phyloP scores from a whole-genome alignment of 2,888 invertebrate species.

The Punctoribates punctum region DNA sequence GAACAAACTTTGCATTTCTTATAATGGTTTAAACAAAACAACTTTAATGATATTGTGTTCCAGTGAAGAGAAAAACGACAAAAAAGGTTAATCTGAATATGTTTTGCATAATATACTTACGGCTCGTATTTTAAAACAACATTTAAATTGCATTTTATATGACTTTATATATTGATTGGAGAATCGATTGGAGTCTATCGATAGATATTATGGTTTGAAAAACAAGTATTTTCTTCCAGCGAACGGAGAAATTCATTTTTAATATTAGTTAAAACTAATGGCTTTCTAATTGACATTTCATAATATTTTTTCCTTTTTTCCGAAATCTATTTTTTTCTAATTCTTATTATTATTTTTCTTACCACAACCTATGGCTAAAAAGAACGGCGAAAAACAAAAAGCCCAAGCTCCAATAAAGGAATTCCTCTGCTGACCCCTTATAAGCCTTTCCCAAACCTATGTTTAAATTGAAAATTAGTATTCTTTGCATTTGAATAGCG shows the following conservation, averaged over 20 bases:
- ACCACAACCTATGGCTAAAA: not conserved
- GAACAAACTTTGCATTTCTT: no score
- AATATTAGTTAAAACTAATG: not conserved
- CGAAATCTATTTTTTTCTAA: not conserved
- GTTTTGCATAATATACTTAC: not conserved
- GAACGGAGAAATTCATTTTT: not conserved
- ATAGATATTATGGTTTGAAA: no score
- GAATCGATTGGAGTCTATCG: not conserved
- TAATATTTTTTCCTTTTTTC: not conserved
- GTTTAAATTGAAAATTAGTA: not conserved
- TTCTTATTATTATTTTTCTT: no score
- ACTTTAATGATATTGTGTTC: not conserved
- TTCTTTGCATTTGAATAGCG: no score
- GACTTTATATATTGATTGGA: not conserved
- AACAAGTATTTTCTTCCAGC: not conserved
- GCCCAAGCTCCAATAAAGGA: not conserved
- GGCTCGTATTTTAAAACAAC: not conserved
- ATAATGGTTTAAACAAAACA: no score
- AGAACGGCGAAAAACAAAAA: not conserved
- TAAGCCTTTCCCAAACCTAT: not conserved
- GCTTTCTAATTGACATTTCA: conserved; percentile 28
- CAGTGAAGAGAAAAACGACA: not conserved
- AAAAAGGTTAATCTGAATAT: not conserved
- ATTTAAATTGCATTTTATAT: no score
- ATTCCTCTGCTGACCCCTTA: not conserved